Evolutionary conservation across 2,888 invertebrate genomes (phyloP), one percentile per base, ranked within the genome.

Genomic region (Mythimna impura): DNA sequence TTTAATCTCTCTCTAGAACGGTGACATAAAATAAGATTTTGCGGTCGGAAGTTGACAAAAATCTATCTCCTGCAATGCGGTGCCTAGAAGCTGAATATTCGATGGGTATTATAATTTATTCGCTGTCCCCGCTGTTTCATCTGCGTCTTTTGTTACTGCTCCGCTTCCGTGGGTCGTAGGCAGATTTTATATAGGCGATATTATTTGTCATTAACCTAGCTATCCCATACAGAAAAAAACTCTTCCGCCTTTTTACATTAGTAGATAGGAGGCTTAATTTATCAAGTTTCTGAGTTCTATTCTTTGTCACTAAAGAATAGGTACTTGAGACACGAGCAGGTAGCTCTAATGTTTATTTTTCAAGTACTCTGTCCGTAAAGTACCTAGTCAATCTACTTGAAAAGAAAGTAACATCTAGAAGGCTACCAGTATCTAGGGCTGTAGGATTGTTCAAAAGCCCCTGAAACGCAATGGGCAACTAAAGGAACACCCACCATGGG

Each of bases 291-390:
- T 12, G 55, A 40, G 14, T 6, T 40, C 7, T 2, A n/a, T 50
- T 12, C 34, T 12, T 52, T 61, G 22, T n/a, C 12, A n/a, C 25
- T 52, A 4, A 60, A 71, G 34, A n/a, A 14, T 22, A 9, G 10
- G 9, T 58, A 60, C 40, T 58, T 58, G 52, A 73, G 9, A 1
- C 9, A 66, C 10, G 20, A 52, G 52, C 9, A 60, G 9, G 34
- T 54, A 73, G 20, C 3, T 22, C 8, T 14, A 60, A 66, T 66
- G 43, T 66, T 66, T 25, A 47, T n/a, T 63, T 55, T 25, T n/a
- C 5, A 71, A 61, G 63, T 55, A 73, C 40, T 52, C 1, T 20
- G 3, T 5, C 36, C 47, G 50, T 9, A n/a, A n/a, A n/a, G n/a
- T 8, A 58, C 65, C 22, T 65, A 20, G 6, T 12, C 40, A 25